These are phyloP conservation scores for Harpalus rufipes DNA, from an alignment of 2,888 invertebrate species.

Conservation along the genomic window DNA sequence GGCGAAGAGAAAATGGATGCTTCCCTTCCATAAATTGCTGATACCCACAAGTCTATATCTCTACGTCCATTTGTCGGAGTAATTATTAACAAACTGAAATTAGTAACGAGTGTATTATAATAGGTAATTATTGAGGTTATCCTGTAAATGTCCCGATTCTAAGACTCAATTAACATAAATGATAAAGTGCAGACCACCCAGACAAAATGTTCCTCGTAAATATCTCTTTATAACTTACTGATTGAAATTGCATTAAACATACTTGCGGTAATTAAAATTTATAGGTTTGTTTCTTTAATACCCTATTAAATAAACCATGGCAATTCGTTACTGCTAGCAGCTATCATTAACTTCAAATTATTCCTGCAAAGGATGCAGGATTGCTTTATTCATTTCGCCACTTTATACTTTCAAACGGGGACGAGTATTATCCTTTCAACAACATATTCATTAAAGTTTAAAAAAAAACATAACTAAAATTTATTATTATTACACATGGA, in stretches of 20 bases:
- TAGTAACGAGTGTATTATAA: not conserved
- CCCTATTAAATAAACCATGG: conserved; percentile 45
- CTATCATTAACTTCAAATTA: conserved; percentile 52
- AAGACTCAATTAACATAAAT: conserved; percentile 34
- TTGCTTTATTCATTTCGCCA: conserved; percentile 16
- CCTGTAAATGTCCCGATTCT: conserved; percentile 12
- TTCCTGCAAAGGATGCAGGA: conserved; percentile 2
- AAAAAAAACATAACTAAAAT: too few species aligned
- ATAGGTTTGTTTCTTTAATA: conserved; percentile 54
- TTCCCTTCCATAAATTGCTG: too few species aligned
- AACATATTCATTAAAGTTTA: not conserved
- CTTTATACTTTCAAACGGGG: not conserved
- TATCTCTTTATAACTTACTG: conserved; percentile 58
- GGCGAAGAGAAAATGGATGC: too few species aligned
- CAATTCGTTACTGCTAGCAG: conserved; percentile 39
- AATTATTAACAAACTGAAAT: not conserved
- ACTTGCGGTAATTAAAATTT: conserved; percentile 61
- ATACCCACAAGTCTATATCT: too few species aligned
- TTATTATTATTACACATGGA: too few species aligned
- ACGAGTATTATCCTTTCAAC: not conserved
- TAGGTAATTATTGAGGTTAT: not conserved
- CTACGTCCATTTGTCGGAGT: not conserved
- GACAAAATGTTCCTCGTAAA: conserved; percentile 39
- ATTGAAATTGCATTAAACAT: conserved; percentile 59
- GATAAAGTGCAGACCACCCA: conserved; percentile 54